Conservation (phyloP, 37 sponge, comb jelly and placozoan species). For the Ianthella basta region DNA sequence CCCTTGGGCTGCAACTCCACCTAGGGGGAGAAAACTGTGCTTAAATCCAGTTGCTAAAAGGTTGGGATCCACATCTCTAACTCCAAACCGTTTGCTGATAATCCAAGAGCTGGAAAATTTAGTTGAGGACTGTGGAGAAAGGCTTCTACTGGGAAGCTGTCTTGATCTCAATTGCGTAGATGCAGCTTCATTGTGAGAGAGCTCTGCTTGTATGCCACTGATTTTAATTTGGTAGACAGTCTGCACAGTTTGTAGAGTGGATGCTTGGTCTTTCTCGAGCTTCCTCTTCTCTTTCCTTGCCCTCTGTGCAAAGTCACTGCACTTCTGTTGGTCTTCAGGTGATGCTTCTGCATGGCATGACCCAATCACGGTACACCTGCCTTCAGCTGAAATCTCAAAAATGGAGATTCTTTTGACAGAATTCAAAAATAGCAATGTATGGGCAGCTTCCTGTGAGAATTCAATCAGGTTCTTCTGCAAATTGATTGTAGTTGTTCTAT, state of each 20-base stretch:
- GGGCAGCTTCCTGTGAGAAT: slow-evolving; percentile 1
- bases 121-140: background rate
- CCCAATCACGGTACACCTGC: slow-evolving; percentile 12
- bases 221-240: slow-evolving; percentile 4
- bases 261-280: too few species aligned
- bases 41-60: background rate
- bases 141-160: background rate
- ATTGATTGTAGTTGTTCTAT: background rate
- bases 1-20: slow-evolving; percentile 58
- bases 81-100: slow-evolving; percentile 28
- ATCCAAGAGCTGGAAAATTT: slow-evolving; percentile 24
- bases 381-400: slow-evolving; percentile 61
- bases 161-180: background rate
- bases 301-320: background rate
- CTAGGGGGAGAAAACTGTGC: slow-evolving; percentile 43
- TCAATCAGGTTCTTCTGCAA: slow-evolving; percentile 13
- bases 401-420: slow-evolving; percentile 51
- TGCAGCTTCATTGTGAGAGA: too few species aligned
- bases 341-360: background rate
- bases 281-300: background rate
- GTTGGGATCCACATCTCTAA: background rate
- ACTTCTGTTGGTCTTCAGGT: background rate
- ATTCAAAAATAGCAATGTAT: slow-evolving; percentile 60
- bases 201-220: too few species aligned
- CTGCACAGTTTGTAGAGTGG: too few species aligned